These are phyloP conservation scores for Hypena proboscidalis DNA, from an alignment of 2,888 invertebrate species.

Conservation along the genomic window DNA sequence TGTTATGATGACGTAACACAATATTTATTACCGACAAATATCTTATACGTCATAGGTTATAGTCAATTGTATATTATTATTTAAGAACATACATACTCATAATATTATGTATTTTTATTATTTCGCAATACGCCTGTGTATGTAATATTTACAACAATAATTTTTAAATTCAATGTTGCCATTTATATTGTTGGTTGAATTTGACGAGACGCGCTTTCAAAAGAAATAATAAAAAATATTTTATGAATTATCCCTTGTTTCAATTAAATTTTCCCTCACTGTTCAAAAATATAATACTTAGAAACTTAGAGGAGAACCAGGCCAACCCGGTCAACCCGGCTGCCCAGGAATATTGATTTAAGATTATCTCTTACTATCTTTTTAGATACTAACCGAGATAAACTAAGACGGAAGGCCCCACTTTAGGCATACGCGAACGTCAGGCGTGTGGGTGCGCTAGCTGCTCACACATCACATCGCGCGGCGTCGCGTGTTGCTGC, in stretches of 20 bases:
- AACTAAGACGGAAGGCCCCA: too few species aligned
- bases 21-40: constrained; percentile 48
- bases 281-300: too few species aligned
- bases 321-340: too few species aligned
- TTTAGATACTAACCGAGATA: too few species aligned
- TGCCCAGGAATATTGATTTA: too few species aligned
- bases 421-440: too few species aligned
- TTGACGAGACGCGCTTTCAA: constrained; percentile 18
- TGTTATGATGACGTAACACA: constrained; percentile 48
- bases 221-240: constrained; percentile 40
- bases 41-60: constrained; percentile 34
- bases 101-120: constrained; percentile 32
- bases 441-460: too few species aligned
- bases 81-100: constrained; percentile 28
- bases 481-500: too few species aligned
- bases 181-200: constrained; percentile 29
- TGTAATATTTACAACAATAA: constrained; percentile 63
- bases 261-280: not conserved
- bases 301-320: too few species aligned
- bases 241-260: constrained; percentile 14
- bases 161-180: constrained; percentile 30
- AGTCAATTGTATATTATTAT: constrained; percentile 36
- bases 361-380: too few species aligned
- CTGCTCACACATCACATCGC: too few species aligned
- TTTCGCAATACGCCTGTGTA: constrained; percentile 49